Evolutionary conservation across 2,888 invertebrate genomes (phyloP).

Genomic region (Drosophila monieri): DNA sequence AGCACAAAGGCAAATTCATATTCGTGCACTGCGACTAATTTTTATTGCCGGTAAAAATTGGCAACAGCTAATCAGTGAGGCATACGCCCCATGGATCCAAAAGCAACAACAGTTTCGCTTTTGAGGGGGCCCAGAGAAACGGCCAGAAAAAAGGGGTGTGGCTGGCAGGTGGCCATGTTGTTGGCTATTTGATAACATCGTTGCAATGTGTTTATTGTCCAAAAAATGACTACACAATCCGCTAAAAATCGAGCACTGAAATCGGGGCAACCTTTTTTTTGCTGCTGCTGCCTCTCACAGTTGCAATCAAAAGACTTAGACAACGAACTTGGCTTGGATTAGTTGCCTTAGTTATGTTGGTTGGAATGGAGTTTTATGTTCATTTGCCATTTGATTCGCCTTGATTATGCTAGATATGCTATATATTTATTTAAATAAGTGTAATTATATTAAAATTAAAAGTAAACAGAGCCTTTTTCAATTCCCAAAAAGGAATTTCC

Average conservation of each 20-base stretch:
- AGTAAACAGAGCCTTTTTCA: neutral
- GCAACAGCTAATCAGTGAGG: conserved; percentile 55
- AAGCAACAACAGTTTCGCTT: conserved; percentile 7
- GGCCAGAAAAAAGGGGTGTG: conserved; percentile 58
- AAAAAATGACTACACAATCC: conserved; percentile 74
- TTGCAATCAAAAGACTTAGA: conserved; percentile 73
- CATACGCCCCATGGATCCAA: conserved; percentile 51
- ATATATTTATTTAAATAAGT: neutral
- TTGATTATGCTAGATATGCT: conserved; percentile 1
- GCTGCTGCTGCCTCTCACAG: conserved; percentile 27
- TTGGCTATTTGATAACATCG: conserved; percentile 71
- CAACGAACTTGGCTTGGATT: conserved; percentile 57
- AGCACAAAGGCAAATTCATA: conserved; percentile 48
- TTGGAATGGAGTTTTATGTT: conserved; percentile 31
- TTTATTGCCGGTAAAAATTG: conserved; percentile 59
- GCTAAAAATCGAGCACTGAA: conserved; percentile 43
- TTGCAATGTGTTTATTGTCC: conserved; percentile 77
- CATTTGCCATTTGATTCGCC: neutral
- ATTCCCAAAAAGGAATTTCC: conserved; percentile 50
- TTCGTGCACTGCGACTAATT: conserved; percentile 73
- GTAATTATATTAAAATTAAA: neutral
- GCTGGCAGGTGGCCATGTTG: conserved; percentile 70
- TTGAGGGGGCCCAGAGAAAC: conserved; percentile 2
- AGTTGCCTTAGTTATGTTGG: conserved; percentile 30
- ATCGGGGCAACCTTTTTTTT: conserved; percentile 49